Evolutionary conservation across 2,888 invertebrate genomes (phyloP).

Genomic region (Agrochola lychnidis): DNA sequence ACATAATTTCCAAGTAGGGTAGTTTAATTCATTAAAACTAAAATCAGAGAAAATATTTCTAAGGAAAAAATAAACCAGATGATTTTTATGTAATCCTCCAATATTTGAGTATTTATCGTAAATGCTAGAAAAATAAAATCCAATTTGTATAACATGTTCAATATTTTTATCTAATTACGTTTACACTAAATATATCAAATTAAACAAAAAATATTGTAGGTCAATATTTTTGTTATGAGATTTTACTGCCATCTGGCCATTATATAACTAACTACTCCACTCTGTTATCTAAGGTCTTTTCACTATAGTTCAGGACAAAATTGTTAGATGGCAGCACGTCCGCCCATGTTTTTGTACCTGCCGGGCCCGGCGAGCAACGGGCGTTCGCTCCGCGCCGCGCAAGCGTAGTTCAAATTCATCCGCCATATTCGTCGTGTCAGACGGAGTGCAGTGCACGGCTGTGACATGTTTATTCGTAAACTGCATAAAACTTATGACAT

Average conservation of each 20-base stretch:
- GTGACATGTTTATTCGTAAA: conserved; percentile 89
- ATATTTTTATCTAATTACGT: neutral
- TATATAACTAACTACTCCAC: conserved; percentile 12
- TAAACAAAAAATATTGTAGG: neutral
- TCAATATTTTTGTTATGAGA: neutral
- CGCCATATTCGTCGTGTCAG: conserved; percentile 91
- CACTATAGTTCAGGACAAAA: conserved; percentile 61
- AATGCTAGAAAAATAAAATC: neutral
- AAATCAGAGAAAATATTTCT: too few relatives aligned
- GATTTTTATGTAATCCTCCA: too few relatives aligned
- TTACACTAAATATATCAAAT: neutral
- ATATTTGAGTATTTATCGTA: neutral
- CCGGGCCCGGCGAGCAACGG: conserved; percentile 71
- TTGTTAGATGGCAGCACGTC: conserved; percentile 76
- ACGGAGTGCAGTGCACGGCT: conserved; percentile 89
- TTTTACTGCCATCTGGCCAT: conserved; percentile 60
- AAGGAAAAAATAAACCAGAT: too few relatives aligned
- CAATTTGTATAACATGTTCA: too few relatives aligned
- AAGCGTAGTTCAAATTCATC: conserved; percentile 90
- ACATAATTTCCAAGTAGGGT: neutral
- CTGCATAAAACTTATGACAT: conserved; percentile 84
- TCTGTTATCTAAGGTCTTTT: neutral
- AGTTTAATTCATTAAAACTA: neutral
- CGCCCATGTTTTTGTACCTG: conserved; percentile 83
- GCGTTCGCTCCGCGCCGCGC: conserved; percentile 72